Percentiles rank a stretch among this genome's conserved stretches.
Conservation (phyloP, 2,113 vertebrate species). For the Pangasianodon gigas region DNA sequence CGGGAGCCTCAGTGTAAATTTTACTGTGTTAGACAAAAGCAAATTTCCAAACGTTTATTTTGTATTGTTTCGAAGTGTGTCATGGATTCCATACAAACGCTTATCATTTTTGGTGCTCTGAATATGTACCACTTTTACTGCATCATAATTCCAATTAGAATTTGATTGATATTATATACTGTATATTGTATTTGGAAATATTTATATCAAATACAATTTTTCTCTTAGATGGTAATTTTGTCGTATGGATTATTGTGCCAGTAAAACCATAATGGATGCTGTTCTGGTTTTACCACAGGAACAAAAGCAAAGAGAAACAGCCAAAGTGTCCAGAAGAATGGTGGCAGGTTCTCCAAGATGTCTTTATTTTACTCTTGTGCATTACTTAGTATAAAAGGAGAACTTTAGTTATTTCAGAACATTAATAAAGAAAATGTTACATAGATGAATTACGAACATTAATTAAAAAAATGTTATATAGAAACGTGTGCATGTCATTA, state of each 20-base stretch:
- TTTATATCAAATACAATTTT: too few relatives aligned
- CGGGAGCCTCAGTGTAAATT: neutral
- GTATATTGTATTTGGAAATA: too few relatives aligned
- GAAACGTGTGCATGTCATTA: neutral
- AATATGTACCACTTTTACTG: neutral
- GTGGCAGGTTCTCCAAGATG: neutral
- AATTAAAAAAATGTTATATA: neutral
- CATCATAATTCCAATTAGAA: neutral
- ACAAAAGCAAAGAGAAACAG: neutral
- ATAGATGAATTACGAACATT: neutral
- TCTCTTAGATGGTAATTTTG: too few relatives aligned
- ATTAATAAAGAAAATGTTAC: neutral
- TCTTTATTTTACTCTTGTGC: too few relatives aligned
- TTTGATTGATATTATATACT: neutral
- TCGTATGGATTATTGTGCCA: too few relatives aligned
- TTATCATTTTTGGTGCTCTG: neutral
- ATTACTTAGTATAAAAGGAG: neutral
- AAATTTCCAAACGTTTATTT: neutral
- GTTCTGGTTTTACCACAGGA: neutral
- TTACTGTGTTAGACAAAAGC: neutral
- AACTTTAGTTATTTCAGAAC: neutral
- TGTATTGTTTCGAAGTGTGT: neutral
- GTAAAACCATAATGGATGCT: too few relatives aligned
- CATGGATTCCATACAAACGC: neutral
- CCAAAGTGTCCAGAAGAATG: neutral